Evolutionary conservation across 2,888 invertebrate genomes (phyloP).

Genomic region (Mythimna loreyi): DNA sequence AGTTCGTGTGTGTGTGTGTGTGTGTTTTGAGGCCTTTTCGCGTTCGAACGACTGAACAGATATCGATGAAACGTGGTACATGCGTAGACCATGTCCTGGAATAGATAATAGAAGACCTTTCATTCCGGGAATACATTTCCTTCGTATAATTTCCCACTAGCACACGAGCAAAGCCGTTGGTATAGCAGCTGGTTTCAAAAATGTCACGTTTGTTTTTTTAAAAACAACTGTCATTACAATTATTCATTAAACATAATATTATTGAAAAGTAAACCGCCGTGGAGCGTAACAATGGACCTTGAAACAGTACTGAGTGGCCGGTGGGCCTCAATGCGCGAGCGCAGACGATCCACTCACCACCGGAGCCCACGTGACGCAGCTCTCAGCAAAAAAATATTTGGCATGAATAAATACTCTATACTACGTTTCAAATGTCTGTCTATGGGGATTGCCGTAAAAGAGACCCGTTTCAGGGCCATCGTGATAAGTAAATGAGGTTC

Average conservation of each 20-base stretch:
- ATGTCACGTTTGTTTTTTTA: constrained; percentile 8
- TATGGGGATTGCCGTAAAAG: constrained; percentile 12
- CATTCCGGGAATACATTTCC: no score
- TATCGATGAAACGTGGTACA: no score
- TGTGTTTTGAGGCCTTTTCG: no score
- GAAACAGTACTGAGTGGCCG: constrained; percentile 56
- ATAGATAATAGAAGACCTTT: no score
- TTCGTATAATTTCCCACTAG: no score
- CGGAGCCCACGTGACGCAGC: constrained; percentile 26
- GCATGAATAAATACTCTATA: constrained; percentile 33
- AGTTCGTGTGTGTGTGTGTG: no score
- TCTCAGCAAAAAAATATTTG: constrained; percentile 33
- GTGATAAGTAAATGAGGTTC: constrained; percentile 3
- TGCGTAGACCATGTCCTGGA: no score
- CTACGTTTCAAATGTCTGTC: background rate
- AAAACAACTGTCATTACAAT: constrained; percentile 16
- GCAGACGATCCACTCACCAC: constrained; percentile 27
- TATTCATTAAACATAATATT: constrained; percentile 29
- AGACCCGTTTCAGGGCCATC: constrained; percentile 16
- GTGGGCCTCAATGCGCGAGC: constrained; percentile 61
- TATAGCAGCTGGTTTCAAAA: background rate
- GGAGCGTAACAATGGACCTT: constrained; percentile 44
- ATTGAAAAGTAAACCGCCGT: constrained; percentile 47
- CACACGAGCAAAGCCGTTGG: no score
- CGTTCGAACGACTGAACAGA: no score